Evolutionary conservation across 2,113 vertebrate genomes (phyloP), one percentile per base, ranked within the genome.

Genomic region (Tringa solitaria): DNA sequence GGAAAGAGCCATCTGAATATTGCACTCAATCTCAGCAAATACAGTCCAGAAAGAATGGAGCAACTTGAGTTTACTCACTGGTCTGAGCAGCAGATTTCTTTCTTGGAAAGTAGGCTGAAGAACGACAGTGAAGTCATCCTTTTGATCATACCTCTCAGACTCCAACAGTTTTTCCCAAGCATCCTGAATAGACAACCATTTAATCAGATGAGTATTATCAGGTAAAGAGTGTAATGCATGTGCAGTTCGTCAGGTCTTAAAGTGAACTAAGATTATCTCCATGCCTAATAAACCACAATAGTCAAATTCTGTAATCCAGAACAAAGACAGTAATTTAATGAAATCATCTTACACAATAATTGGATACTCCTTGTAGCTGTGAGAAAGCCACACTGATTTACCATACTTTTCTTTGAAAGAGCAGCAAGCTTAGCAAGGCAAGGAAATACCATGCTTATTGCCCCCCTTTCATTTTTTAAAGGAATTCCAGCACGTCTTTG

Each of bases 91-190:
- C 15, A 98, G 81, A 75, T 93, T 41, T 77, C 94, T 72, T 86
- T 98, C 96, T 11, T 96, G 97, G 20, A 99, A 76, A 87, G 99
- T 97, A 37, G 99, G 98, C 96, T 99, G 99, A 94, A 99, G 97
- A 41, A 99, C 89, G 7, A 99, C 98, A 1, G 98, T 96, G 90
- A 99, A 99, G 93, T 98, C 98, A 24, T 98, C 80, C 17, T 95
- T 96, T 14, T 97, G 94, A 45, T 98, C 98, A 73, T 99, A 99
- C 16, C 87, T 97, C 35, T 97, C 97, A 26, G 98, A 98, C 54
- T 98, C 96, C 67, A 99, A 91, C 4, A 99, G 95, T 32, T 97
- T 94, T 82, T 97, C 97, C 97, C 98, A 98, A 46, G 90, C 91
- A 60, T 85, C 93, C 99, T 99, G 90, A 75, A 75, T 9, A 81